Conservation (phyloP, 2,797 vertebrate species). For the Tachyglossus aculeatus region DNA sequence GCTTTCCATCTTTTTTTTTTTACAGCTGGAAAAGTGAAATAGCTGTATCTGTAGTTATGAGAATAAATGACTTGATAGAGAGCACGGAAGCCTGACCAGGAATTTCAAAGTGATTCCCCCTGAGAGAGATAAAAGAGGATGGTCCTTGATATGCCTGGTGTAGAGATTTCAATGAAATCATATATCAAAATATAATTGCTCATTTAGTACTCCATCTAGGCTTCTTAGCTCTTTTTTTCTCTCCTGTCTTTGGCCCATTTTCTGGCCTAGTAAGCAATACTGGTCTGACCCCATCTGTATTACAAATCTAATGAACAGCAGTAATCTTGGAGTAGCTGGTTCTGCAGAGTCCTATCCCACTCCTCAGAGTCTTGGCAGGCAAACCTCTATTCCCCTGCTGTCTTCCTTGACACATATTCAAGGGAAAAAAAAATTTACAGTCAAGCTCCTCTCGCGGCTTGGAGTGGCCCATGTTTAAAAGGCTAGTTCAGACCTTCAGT, state of each 20-base stretch:
- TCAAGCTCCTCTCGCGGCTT: too few species aligned
- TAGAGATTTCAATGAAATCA: not conserved
- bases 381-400: conserved; percentile 51
- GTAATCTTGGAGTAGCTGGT: conserved; percentile 57
- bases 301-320: conserved; percentile 49
- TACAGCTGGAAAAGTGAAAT: not conserved
- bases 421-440: too few species aligned
- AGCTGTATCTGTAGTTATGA: not conserved
- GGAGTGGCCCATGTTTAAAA: too few species aligned
- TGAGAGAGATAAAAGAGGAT: conserved; percentile 35
- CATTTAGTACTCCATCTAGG: not conserved
- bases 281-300: conserved; percentile 47
- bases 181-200: not conserved
- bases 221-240: conserved; percentile 13
- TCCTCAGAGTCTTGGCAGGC: conserved; percentile 52
- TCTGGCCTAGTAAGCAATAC: not conserved
- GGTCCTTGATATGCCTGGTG: conserved; percentile 20
- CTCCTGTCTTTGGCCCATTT: not conserved
- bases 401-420: too few species aligned
- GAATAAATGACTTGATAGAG: conserved; percentile 3
- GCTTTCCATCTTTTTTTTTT: not conserved
- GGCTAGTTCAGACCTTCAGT: too few species aligned
- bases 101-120: too few species aligned
- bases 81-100: not conserved
- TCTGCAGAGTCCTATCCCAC: conserved; percentile 64